Conservation (phyloP, 2,888 invertebrate genomes). For the Zygaena filipendulae region DNA sequence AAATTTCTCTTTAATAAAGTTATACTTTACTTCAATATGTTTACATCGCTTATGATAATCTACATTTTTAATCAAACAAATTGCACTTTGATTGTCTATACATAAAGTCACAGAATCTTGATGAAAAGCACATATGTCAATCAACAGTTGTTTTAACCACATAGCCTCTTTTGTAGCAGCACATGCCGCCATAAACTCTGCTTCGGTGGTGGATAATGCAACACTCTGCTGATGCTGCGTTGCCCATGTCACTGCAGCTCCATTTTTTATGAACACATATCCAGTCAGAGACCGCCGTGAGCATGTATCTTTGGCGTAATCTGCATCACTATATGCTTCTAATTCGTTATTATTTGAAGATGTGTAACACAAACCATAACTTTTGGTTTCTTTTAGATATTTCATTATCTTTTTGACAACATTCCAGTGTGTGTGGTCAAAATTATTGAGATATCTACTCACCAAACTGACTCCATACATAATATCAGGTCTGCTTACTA, state of each 20-base stretch:
- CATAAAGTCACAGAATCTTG: background rate
- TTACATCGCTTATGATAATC: slow-evolving; percentile 6
- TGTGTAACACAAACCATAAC: slow-evolving; percentile 10
- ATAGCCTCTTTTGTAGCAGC: slow-evolving; percentile 4
- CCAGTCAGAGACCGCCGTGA: slow-evolving; percentile 10
- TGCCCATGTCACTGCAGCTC: slow-evolving; percentile 11
- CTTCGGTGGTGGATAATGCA: slow-evolving; percentile 11
- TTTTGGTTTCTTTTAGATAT: slow-evolving; percentile 12
- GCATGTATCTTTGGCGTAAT: background rate
- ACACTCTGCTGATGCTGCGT: slow-evolving; percentile 9
- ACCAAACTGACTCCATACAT: slow-evolving; percentile 12
- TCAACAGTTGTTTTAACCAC: background rate
- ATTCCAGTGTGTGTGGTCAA: slow-evolving; percentile 11
- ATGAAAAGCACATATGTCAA: background rate
- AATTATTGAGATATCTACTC: slow-evolving; percentile 11
- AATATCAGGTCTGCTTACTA: slow-evolving; percentile 11
- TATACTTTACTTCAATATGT: slow-evolving; percentile 6
- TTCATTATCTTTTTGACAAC: slow-evolving; percentile 12
- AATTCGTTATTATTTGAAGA: background rate
- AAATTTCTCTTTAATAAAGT: slow-evolving; percentile 9
- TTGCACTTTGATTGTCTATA: slow-evolving; percentile 3
- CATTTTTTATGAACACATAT: slow-evolving; percentile 11
- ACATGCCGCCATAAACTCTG: slow-evolving; percentile 8
- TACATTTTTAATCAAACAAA: slow-evolving; percentile 2
- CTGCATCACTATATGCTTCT: background rate